These are phyloP conservation scores for Cyanistes caeruleus DNA, from an alignment of 2,113 vertebrate genomes.

Conservation along the genomic window DNA sequence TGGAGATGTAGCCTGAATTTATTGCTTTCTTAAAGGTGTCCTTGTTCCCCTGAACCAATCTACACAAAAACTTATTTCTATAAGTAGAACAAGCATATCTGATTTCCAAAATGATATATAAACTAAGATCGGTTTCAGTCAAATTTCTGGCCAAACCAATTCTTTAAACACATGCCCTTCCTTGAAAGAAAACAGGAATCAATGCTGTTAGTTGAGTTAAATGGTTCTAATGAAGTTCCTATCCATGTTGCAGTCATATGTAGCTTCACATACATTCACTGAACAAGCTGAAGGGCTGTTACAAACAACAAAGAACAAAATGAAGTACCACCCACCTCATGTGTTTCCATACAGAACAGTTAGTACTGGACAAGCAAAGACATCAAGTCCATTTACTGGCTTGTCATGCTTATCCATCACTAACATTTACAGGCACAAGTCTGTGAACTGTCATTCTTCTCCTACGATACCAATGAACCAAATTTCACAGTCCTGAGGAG, in stretches of 20 bases:
- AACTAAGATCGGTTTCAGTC: not conserved
- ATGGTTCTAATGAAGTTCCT: not conserved
- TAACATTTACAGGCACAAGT: not conserved
- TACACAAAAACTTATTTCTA: not conserved
- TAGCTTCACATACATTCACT: not conserved
- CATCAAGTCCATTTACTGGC: not conserved
- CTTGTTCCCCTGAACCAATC: not conserved
- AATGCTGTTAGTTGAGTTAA: not conserved
- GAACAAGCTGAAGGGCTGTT: not conserved
- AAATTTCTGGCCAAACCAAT: not conserved
- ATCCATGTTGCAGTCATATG: not conserved
- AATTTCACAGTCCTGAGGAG: not conserved
- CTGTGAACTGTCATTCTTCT: not conserved
- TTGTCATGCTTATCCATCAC: not conserved
- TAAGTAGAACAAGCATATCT: not conserved
- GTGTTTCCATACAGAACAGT: not conserved
- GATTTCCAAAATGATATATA: not conserved
- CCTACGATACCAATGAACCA: not conserved
- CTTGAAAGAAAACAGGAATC: not conserved
- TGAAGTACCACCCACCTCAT: not conserved
- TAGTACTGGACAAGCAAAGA: not conserved
- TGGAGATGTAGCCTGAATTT: not conserved
- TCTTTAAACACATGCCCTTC: not conserved
- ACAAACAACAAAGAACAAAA: not conserved
- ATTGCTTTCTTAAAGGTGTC: not conserved